Evolutionary conservation across 2,888 invertebrate genomes (phyloP).

Genomic region (Chaitophorus viminalis): DNA sequence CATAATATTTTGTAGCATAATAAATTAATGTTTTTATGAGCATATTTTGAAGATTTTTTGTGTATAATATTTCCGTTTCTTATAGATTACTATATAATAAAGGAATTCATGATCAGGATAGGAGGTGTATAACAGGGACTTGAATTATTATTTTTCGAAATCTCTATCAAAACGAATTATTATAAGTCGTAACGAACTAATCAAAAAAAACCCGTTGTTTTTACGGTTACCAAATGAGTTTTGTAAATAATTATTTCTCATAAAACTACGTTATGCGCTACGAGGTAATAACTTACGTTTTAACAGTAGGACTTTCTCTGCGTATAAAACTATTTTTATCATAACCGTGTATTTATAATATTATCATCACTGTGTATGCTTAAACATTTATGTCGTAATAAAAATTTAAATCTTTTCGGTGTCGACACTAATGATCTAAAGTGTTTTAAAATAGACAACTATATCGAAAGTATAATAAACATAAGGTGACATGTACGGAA

Average conservation of each 20-base stretch:
- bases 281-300: neutral
- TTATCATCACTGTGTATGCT: neutral
- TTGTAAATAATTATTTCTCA: neutral
- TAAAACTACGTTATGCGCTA: neutral
- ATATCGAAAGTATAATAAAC: neutral
- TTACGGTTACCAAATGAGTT: neutral
- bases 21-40: too few species aligned
- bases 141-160: too few species aligned
- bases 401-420: constrained; percentile 25
- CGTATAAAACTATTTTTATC: constrained; percentile 10
- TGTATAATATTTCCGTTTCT: too few species aligned
- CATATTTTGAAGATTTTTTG: too few species aligned
- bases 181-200: neutral
- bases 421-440: constrained; percentile 21
- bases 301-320: neutral
- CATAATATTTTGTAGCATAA: too few species aligned
- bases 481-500: neutral
- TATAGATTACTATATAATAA: too few species aligned
- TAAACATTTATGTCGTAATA: constrained; percentile 22
- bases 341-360: constrained; percentile 5
- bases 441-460: constrained; percentile 33
- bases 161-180: too few species aligned
- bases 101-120: too few species aligned
- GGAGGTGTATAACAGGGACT: too few species aligned
- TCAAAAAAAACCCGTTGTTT: neutral